Base-by-base conservation (phyloP, 2,888 invertebrate genomes). In the Synanthedon andrenaeformis region DNA sequence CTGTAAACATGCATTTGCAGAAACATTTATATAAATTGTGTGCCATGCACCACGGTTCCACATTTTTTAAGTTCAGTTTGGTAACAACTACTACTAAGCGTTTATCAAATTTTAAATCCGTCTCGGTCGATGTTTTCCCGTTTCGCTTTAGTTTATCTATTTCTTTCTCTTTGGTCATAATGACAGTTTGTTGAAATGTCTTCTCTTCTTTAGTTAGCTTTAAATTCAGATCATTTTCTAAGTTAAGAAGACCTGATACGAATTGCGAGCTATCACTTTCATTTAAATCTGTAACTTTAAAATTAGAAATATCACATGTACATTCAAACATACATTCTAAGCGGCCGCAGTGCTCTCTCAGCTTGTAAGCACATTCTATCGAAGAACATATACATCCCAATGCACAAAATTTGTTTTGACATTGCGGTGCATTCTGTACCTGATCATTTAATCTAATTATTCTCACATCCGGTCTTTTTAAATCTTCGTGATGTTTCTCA, bases 151-250 rank as follows among this genome's bases (percentile, higher is more conserved):
- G 79, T 4, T 85, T 76, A 56, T 91, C 91, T 61, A 92, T 89
- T 52, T 91, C 91, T 72, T 91, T 90, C 63, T 92, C 89, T 28
- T 90, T 90, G 8, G 91, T 89, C 48, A 91, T 76, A 54, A 93
- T 90, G 19, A 93, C 88, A 4, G 93, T 93, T 63, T 92, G 92
- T 13, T 91, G 92, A 73, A 93, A 93, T 66, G 92, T 92, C 70
- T 91, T 89, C 71, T 93, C 93, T 65, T 91, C 91, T 71, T 90
- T 91, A 0, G 92, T 90, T 57, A 93, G 76, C 55, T 89, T 88
- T 49, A 72, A 78, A 63, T 88, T 89, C 0, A 85, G 84, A 66
- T 88, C 79, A 61, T 83, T 82, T 58, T 89, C 83, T 53, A 90
- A 66, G 61, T 79, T 78, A 41, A 80, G 59, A 52, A 88, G 67